Evolutionary conservation across 2,113 vertebrate genomes (phyloP).

Genomic region (Amphilophus citrinellus): DNA sequence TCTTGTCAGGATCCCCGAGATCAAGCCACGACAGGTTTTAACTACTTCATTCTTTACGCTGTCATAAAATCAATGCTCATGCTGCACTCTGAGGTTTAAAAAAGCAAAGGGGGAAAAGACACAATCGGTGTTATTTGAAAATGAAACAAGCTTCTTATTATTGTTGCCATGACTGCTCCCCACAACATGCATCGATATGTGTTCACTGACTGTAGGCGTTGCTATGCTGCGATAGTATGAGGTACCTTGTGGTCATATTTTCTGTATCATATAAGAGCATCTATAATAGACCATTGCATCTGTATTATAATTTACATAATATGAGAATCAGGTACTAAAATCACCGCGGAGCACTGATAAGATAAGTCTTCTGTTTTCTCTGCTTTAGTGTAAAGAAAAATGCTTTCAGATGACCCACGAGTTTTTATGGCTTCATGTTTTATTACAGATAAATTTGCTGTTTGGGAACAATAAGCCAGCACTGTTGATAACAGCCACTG

Average conservation of each 20-base stretch:
- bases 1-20: conserved; percentile 48
- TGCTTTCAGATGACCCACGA: conserved; percentile 12
- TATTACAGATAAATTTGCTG: conserved; percentile 41
- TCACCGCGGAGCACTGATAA: conserved; percentile 17
- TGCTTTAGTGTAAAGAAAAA: neutral
- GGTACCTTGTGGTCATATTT: neutral
- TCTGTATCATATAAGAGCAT: conserved; percentile 36
- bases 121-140: conserved; percentile 58
- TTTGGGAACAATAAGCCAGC: neutral
- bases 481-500: neutral
- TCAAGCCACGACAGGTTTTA: conserved; percentile 35
- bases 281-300: neutral
- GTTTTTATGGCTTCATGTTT: conserved; percentile 19
- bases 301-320: conserved; percentile 45
- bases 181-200: neutral
- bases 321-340: conserved; percentile 19
- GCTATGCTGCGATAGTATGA: neutral
- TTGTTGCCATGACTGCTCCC: conserved; percentile 8
- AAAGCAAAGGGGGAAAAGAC: neutral
- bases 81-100: conserved; percentile 32
- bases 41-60: conserved; percentile 65
- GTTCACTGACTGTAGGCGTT: neutral
- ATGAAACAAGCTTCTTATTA: conserved; percentile 38
- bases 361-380: conserved; percentile 8
- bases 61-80: conserved; percentile 71